Conservation (phyloP, 2,888 invertebrate species). For the Cephus nigrinus region DNA sequence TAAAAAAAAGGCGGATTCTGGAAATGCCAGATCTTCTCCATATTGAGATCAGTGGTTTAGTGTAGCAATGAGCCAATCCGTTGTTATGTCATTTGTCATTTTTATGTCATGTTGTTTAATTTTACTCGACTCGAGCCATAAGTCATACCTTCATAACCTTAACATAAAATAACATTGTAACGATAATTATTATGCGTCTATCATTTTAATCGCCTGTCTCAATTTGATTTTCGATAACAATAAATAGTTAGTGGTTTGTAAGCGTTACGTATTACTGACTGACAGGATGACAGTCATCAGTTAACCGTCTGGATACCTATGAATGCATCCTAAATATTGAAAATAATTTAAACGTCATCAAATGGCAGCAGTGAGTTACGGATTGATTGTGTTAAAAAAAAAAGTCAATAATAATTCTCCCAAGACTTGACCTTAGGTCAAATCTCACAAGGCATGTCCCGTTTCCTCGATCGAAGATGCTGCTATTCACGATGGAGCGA, state of each 20-base stretch:
- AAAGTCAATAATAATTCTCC: background rate
- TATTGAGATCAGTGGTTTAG: constrained; percentile 13
- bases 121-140: constrained; percentile 53
- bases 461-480: constrained; percentile 21
- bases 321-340: background rate
- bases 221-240: constrained; percentile 44
- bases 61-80: constrained; percentile 45
- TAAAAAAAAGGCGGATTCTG: background rate
- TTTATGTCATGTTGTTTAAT: constrained; percentile 61
- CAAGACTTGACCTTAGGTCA: background rate
- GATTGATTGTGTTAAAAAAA: background rate
- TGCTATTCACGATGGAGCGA: constrained; percentile 36
- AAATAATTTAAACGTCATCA: background rate
- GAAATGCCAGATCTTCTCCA: background rate
- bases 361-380: background rate
- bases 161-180: constrained; percentile 39
- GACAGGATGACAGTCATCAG: background rate
- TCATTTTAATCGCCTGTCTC: constrained; percentile 43
- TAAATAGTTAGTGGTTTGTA: constrained; percentile 52
- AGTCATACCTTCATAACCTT: constrained; percentile 54
- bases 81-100: constrained; percentile 61
- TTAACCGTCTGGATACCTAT: background rate
- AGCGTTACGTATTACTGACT: constrained; percentile 10
- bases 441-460: constrained; percentile 32
- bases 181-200: constrained; percentile 34